Conservation (phyloP, 2,888 invertebrate genomes). For the Trissoscelio sp. region DNA sequence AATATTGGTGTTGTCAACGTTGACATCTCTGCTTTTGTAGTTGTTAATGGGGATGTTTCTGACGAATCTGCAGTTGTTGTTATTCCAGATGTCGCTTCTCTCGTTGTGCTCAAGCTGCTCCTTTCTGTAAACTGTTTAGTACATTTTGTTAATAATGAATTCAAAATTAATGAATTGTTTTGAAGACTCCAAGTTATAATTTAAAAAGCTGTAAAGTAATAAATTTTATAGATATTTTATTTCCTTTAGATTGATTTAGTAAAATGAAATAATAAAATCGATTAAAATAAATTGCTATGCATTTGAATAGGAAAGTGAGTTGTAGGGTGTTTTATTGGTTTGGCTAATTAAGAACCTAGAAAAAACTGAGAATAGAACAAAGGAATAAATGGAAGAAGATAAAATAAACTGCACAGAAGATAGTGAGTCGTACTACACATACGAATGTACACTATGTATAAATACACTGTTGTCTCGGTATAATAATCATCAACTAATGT, state of each 20-base stretch:
- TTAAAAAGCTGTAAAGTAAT: no score
- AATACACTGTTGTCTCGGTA: constrained; percentile 28
- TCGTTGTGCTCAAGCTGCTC: constrained; percentile 15
- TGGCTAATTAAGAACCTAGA: constrained; percentile 42
- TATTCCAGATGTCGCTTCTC: constrained; percentile 23
- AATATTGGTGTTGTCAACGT: constrained; percentile 24
- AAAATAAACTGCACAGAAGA: constrained; percentile 43
- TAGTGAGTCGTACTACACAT: constrained; percentile 41
- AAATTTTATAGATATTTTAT: background rate
- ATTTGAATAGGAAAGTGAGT: constrained; percentile 1
- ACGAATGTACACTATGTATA: constrained; percentile 46
- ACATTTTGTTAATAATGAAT: background rate
- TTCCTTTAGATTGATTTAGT: background rate
- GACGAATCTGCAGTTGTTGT: background rate
- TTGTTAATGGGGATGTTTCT: constrained; percentile 2
- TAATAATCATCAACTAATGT: no score
- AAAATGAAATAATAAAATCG: no score
- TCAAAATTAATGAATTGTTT: no score
- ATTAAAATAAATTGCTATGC: background rate
- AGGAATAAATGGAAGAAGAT: constrained; percentile 39
- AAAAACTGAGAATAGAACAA: constrained; percentile 38
- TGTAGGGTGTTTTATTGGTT: constrained; percentile 28
- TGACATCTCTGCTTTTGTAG: constrained; percentile 5
- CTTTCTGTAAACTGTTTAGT: constrained; percentile 20
- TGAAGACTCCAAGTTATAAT: no score